Evolutionary conservation across 2,888 invertebrate genomes (phyloP).

Genomic region (Hirtodrosophila duncani): DNA sequence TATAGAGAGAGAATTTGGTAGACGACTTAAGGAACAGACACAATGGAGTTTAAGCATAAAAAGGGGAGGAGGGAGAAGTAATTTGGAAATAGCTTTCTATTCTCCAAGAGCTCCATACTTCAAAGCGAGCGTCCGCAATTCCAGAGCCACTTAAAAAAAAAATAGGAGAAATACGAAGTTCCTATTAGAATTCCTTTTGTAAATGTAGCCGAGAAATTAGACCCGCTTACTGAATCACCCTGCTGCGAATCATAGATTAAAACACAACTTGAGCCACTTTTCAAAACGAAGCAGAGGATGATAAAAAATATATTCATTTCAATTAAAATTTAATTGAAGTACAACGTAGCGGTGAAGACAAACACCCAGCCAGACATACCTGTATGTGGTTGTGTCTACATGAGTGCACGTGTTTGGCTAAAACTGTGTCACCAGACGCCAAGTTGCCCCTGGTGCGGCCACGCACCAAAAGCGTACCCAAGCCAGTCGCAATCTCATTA

Average conservation of each 20-base stretch:
- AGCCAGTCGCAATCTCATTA: conserved; percentile 46
- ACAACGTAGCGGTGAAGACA: conserved; percentile 41
- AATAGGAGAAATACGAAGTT: too few relatives aligned
- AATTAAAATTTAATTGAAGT: conserved; percentile 71
- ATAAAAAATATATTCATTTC: conserved; percentile 54
- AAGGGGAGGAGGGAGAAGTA: too few relatives aligned
- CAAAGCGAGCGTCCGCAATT: too few relatives aligned
- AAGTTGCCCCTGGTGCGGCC: conserved; percentile 24
- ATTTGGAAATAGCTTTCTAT: too few relatives aligned
- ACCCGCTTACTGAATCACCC: conserved; percentile 2
- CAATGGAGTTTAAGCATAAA: too few relatives aligned
- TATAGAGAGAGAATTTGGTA: too few relatives aligned
- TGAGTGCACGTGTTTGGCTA: conserved; percentile 10
- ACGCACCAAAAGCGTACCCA: conserved; percentile 1
- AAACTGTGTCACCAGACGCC: conserved; percentile 64
- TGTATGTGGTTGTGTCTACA: conserved; percentile 6
- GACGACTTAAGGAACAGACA: too few relatives aligned
- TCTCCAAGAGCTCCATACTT: too few relatives aligned
- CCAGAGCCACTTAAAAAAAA: too few relatives aligned
- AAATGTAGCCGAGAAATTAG: too few relatives aligned
- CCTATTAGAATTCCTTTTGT: too few relatives aligned
- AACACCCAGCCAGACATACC: conserved; percentile 34
- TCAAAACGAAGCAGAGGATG: conserved; percentile 24
- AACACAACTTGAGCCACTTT: conserved; percentile 38
- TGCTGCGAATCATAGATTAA: conserved; percentile 32